Base-by-base conservation (phyloP, 2,888 invertebrate genomes). In the Meloe dianella region DNA sequence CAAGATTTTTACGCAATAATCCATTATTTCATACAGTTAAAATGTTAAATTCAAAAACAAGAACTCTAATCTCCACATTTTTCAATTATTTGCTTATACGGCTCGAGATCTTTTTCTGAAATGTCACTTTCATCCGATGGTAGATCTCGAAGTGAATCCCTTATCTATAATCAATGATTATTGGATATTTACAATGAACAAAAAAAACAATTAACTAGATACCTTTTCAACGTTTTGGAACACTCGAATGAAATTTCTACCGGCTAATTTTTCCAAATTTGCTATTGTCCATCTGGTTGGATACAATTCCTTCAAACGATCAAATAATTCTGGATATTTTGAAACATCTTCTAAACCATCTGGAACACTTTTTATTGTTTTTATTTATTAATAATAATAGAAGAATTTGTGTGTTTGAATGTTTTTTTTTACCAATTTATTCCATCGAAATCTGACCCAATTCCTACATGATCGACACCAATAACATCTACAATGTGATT, bases 331-430 rank as follows among this genome's bases (percentile, higher is more conserved):
- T 1, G 91, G 91, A 82, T 91, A 91, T 76, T 86, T 88, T 1
- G 91, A 91, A 38, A 91, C 91, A 79, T 91, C 90, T 78, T 91
- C 90, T 66, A 91, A 78, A 0, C 91, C 91, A 58, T 87, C 85
- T 0, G 91, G 88, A 12, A 89, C 88, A 77, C 91, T 91, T 79
- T 22, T 76, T 76, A n/a, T 8, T 30, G 35, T 22, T 54, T n/a
- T n/a, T 22, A 56, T 65, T 30, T 29, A 38, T 58, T 32, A 27
- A 27, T 27, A 27, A 27, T 27, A 27, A 27, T 27, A 3, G 27
- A 27, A 27, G 2, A 27, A 27, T 27, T 27, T 27, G 27, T 27
- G 38, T 41, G 2, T n/a, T 47, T 22, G 27, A 41, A 12, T 38
- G 22, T 29, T 32, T 24, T 29, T 32, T 24, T 77, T 78, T 77